Conservation (phyloP, 2,113 vertebrate species). For the human region GRCh38 chr15:97331001-97331500, state of each 20-base stretch:
- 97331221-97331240: neutral
- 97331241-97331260: neutral
- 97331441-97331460: neutral
- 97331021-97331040: neutral
- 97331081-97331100: neutral
- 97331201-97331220: neutral
- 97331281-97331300: neutral
- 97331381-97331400: neutral
- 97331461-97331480: neutral
- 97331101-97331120: neutral
- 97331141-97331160: neutral
- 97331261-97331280: neutral
- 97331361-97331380: neutral
- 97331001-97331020: neutral
- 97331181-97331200: neutral
- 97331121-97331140: fast-evolving
- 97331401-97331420: neutral
- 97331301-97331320: neutral
- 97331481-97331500: fast-evolving
- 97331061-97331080: neutral
- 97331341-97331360: neutral
- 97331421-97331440: neutral
- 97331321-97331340: neutral
- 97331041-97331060: neutral
- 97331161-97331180: neutral